These are phyloP conservation scores for Adineta ricciae DNA, from an alignment of 2,888 invertebrate genomes.

Conservation along the genomic window DNA sequence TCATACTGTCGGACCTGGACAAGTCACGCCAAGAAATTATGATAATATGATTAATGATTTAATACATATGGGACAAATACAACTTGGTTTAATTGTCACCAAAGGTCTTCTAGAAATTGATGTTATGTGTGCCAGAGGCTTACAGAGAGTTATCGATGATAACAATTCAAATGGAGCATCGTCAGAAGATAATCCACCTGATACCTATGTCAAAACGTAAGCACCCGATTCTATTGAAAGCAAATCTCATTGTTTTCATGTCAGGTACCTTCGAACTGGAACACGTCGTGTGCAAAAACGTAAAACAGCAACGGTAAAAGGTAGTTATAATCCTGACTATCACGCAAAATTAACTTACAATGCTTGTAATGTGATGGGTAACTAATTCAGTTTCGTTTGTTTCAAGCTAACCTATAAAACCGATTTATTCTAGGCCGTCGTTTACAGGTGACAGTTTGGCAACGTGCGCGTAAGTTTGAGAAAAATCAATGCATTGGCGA, in stretches of 20 bases:
- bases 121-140: constrained; percentile 63
- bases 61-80: constrained; percentile 59
- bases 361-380: constrained; percentile 52
- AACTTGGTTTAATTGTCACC: constrained; percentile 74
- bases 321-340: constrained; percentile 72
- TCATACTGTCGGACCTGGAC: constrained; percentile 42
- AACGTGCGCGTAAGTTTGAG: constrained; percentile 67
- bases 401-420: constrained; percentile 6
- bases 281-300: constrained; percentile 79
- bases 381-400: constrained; percentile 57
- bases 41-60: constrained; percentile 37
- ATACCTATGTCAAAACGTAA: constrained; percentile 87
- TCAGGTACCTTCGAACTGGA: constrained; percentile 62
- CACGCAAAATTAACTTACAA: constrained; percentile 75
- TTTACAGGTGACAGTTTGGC: constrained; percentile 70
- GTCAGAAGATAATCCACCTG: constrained; percentile 51
- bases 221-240: background rate
- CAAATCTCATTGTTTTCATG: no score
- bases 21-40: constrained; percentile 43
- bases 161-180: background rate
- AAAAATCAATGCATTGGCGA: constrained; percentile 62
- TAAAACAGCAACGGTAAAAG: constrained; percentile 73
- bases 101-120: constrained; percentile 84
- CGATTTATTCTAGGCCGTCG: background rate
- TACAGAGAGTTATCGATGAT: constrained; percentile 44